phyloP scores from a whole-genome alignment of 2,113 vertebrate genomes.

The Toxotes jaculatrix region DNA sequence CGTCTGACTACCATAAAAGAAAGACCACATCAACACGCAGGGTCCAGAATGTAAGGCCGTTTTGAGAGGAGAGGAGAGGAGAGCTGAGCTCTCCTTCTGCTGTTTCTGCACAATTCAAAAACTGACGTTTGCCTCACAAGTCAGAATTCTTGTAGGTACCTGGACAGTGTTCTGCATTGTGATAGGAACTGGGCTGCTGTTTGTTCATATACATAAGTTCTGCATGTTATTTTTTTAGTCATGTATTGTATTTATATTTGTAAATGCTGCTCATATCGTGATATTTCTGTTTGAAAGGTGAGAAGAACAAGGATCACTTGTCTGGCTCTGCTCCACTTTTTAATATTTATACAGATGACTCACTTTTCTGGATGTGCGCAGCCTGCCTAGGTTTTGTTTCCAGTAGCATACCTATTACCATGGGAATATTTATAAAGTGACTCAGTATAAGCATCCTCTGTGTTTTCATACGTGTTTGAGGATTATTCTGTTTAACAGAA shows the following conservation, averaged over 20 bases:
- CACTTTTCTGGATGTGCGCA: constrained; percentile 39
- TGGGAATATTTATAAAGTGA: constrained; percentile 57
- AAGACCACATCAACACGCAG: not conserved
- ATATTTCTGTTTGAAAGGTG: constrained; percentile 33
- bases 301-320: constrained; percentile 9
- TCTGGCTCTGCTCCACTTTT: constrained; percentile 50
- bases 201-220: constrained; percentile 47
- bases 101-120: constrained; percentile 43
- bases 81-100: constrained; percentile 77
- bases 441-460: constrained; percentile 26
- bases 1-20: constrained; percentile 1
- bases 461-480: constrained; percentile 44
- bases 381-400: constrained; percentile 38
- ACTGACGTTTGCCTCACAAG: constrained; percentile 32
- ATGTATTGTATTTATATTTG: constrained; percentile 76
- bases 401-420: constrained; percentile 48
- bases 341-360: constrained; percentile 51
- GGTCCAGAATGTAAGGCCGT: constrained; percentile 19
- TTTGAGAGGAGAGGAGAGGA: constrained; percentile 67
- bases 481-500: constrained; percentile 65
- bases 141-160: constrained; percentile 73
- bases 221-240: constrained; percentile 57
- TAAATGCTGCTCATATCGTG: constrained; percentile 74
- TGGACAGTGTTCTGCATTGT: constrained; percentile 69
- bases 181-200: constrained; percentile 67